These are phyloP conservation scores for Cottus gobio DNA, from an alignment of 2,113 vertebrate species.

Conservation along the genomic window DNA sequence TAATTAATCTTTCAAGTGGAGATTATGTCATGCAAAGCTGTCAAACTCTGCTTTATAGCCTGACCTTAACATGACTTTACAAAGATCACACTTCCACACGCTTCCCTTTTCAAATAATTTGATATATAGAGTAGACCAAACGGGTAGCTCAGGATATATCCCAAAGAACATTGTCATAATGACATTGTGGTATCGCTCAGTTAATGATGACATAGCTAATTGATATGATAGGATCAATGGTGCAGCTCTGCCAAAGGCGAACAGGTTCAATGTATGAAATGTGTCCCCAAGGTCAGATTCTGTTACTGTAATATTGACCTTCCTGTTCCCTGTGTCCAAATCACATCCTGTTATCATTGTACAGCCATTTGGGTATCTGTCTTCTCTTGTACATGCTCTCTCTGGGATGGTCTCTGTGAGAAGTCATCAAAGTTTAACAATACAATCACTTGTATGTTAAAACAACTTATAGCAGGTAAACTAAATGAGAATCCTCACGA, in stretches of 20 bases:
- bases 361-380: conserved; percentile 52
- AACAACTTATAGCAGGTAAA: not conserved
- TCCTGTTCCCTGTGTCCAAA: conserved; percentile 67
- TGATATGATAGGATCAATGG: conserved; percentile 69
- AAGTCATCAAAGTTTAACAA: conserved; percentile 34
- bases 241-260: conserved; percentile 48
- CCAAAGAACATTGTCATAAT: conserved; percentile 50
- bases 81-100: not conserved
- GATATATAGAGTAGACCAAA: conserved; percentile 38
- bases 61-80: not conserved
- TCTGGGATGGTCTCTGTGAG: conserved; percentile 37
- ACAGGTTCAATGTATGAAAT: conserved; percentile 47
- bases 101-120: not conserved
- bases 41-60: not conserved
- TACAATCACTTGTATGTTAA: not conserved
- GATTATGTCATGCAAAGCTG: not conserved
- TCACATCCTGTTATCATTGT: conserved; percentile 71
- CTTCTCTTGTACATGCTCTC: conserved; percentile 60
- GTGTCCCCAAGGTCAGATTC: conserved; percentile 74
- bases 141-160: conserved; percentile 27
- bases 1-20: not conserved
- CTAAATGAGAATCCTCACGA: not conserved
- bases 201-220: conserved; percentile 63
- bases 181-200: conserved; percentile 47
- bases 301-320: conserved; percentile 75